Evolutionary conservation across 2,797 vertebrate genomes (phyloP).

Genomic region (Cuculus canorus): DNA sequence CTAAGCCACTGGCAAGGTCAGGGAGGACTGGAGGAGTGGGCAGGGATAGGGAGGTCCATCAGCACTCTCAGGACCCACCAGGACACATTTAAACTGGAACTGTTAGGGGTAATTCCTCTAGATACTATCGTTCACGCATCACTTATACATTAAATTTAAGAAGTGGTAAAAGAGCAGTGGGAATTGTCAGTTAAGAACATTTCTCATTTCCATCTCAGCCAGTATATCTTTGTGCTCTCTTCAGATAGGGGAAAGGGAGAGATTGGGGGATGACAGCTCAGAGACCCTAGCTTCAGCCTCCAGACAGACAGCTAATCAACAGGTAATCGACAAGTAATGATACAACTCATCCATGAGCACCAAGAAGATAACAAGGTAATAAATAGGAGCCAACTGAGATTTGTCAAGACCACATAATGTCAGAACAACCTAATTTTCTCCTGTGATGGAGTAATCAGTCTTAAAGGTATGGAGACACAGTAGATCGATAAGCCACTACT

Average conservation of each 20-base stretch:
- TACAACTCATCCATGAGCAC: neutral
- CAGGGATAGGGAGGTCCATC: neutral
- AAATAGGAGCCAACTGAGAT: slow-evolving; percentile 1
- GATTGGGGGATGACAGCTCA: neutral
- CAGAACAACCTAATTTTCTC: neutral
- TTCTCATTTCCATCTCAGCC: neutral
- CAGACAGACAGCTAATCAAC: neutral
- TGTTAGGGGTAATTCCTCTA: neutral
- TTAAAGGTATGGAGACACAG: neutral
- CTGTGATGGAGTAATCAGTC: neutral
- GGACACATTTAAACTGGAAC: neutral
- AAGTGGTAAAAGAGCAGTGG: neutral
- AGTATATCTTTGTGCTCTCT: neutral
- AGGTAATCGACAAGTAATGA: neutral
- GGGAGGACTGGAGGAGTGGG: accelerated
- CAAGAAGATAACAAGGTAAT: neutral
- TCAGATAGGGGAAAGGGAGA: neutral
- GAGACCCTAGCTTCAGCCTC: neutral
- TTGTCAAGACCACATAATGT: neutral
- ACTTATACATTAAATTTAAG: neutral
- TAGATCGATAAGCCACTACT: neutral
- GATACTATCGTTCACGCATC: neutral
- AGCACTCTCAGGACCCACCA: neutral
- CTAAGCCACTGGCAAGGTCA: neutral
- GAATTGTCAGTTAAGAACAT: neutral